Conservation (phyloP, 2,888 invertebrate species). For the Acronicta aceris region DNA sequence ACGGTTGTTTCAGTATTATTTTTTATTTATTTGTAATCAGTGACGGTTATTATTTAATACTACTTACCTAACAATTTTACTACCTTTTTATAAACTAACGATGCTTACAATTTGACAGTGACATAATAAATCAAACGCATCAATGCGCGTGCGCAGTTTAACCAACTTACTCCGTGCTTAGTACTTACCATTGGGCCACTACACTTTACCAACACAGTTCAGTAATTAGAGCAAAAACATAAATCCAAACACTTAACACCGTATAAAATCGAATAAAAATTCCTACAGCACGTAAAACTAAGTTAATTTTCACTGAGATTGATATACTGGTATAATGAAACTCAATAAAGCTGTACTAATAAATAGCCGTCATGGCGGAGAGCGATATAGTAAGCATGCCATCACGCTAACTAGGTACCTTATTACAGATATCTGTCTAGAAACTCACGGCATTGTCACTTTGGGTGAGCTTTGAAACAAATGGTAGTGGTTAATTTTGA, state of each 20-base stretch:
- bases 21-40: too few relatives aligned
- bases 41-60: too few relatives aligned
- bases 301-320: slow-evolving; percentile 35
- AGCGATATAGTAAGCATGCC: slow-evolving; percentile 10
- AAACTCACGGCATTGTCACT: slow-evolving; percentile 12
- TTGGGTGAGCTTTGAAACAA: not conserved
- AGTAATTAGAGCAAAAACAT: slow-evolving; percentile 42
- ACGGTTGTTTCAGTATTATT: too few relatives aligned
- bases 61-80: too few relatives aligned
- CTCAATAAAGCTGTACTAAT: slow-evolving; percentile 8
- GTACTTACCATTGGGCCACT: too few relatives aligned
- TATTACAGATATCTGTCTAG: not conserved
- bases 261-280: slow-evolving; percentile 31
- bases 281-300: slow-evolving; percentile 35
- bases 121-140: too few relatives aligned
- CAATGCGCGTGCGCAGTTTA: too few relatives aligned
- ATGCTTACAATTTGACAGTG: too few relatives aligned
- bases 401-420: slow-evolving; percentile 16
- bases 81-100: too few relatives aligned
- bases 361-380: slow-evolving; percentile 6
- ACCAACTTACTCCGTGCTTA: too few relatives aligned
- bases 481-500: not conserved
- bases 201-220: slow-evolving; percentile 16
- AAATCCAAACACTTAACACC: slow-evolving; percentile 27
- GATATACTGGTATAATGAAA: slow-evolving; percentile 19